Evolutionary conservation across 1,140 invertebrate species (phyloP), one percentile per base, ranked within the genome.

Genomic region (Drosophila sulfurigaster): DNA sequence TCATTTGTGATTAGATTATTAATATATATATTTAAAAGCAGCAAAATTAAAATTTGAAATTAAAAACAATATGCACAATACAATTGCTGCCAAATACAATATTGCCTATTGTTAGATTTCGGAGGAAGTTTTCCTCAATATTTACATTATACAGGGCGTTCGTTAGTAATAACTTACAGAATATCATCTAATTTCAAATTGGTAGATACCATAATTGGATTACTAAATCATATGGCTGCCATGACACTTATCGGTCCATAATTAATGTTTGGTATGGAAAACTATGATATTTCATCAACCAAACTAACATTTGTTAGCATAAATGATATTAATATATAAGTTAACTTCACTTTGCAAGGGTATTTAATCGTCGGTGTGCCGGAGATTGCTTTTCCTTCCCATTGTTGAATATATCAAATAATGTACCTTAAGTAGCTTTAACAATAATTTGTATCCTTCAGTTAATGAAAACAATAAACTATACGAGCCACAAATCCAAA

Each of bases 401-500:
- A 38, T 41, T 57, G 16, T 56, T 28, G 11, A 60, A 60, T 16
- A 59, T 67, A 38, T 67, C 28, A 25, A n/a, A 67, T 59, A 20
- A 7, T 59, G 64, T 67, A 68, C 28, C 20, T 60, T 60, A 60
- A 73, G 64, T 51, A 66, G 54, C 20, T 43, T 41, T 72, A 66
- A 72, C n/a, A 72, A 20, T 6, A 45, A 67, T 59, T 73, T 67
- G 54, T 59, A 73, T 32, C 13, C 3, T 52, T 73, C n/a, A 71
- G 68, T 64, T 65, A 11, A 71, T 30, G 13, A 46, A 25, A 70
- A 45, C n/a, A 58, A 72, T 66, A 52, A 66, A 66, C 28, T 20
- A 16, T 52, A 46, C 38, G 10, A 38, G 25, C 25, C n/a, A 52
- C 41, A 45, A 8, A 65, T 5, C n/a, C 20, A 10, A 48, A 38